These are phyloP conservation scores for Embidobia sp. DNA, from an alignment of 2,888 invertebrate species.

Conservation along the genomic window DNA sequence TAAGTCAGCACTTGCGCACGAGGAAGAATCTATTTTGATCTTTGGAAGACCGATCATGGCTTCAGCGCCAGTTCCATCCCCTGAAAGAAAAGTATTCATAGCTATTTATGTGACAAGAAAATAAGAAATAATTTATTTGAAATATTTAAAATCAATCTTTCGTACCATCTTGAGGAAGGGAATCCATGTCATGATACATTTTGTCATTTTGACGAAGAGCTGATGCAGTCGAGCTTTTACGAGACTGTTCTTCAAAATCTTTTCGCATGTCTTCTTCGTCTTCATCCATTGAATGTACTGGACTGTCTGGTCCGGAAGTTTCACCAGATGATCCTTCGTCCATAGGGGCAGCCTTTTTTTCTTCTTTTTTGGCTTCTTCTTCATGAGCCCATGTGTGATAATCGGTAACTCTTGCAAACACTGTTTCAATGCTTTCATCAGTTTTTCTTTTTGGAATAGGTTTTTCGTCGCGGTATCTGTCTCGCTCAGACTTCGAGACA, in stretches of 20 bases:
- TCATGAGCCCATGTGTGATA: slow-evolving; percentile 82
- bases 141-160: too few species aligned
- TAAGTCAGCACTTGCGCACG: slow-evolving; percentile 76
- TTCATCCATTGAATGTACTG: slow-evolving; percentile 88
- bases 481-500: slow-evolving; percentile 68
- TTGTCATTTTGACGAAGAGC: slow-evolving; percentile 77
- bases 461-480: slow-evolving; percentile 73
- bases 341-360: slow-evolving; percentile 71
- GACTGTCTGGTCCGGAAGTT: slow-evolving; percentile 94
- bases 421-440: slow-evolving; percentile 77
- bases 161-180: slow-evolving; percentile 79
- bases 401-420: slow-evolving; percentile 83
- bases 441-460: slow-evolving; percentile 77
- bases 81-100: slow-evolving; percentile 79
- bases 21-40: slow-evolving; percentile 82
- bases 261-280: slow-evolving; percentile 83
- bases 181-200: slow-evolving; percentile 77
- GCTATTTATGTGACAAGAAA: too few species aligned
- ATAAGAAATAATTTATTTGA: not conserved
- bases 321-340: slow-evolving; percentile 90
- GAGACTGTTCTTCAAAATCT: slow-evolving; percentile 81
- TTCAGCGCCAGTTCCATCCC: slow-evolving; percentile 76
- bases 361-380: slow-evolving; percentile 77
- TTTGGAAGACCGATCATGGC: slow-evolving; percentile 81
- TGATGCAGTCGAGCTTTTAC: slow-evolving; percentile 81